These are phyloP conservation scores for Nemoura dubitans DNA, from an alignment of 2,888 invertebrate species.

Conservation along the genomic window DNA sequence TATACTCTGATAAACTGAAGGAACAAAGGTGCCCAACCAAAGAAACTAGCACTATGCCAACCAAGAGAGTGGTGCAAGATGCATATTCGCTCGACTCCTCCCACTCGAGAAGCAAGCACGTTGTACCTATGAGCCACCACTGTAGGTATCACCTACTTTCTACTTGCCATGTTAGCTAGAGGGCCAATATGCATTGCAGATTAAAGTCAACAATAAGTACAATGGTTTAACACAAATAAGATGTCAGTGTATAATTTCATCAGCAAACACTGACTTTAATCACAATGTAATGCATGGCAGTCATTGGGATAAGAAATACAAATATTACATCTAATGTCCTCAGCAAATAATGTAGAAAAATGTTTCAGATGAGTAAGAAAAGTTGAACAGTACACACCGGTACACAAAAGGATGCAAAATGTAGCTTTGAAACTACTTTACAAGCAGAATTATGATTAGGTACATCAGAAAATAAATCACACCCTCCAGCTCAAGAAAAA, in stretches of 20 bases:
- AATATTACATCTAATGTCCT: neutral
- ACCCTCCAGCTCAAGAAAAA: neutral
- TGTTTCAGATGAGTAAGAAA: neutral
- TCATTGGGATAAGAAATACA: conserved; percentile 24
- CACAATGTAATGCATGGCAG: conserved; percentile 24
- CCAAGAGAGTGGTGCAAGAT: neutral
- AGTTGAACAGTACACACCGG: neutral
- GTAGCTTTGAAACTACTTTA: neutral
- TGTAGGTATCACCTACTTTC: neutral
- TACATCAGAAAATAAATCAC: neutral
- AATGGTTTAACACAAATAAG: neutral
- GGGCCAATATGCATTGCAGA: neutral
- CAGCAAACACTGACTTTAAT: conserved; percentile 10
- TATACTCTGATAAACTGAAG: neutral
- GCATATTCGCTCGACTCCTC: neutral
- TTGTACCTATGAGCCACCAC: too few species aligned
- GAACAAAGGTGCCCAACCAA: neutral
- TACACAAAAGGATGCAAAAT: neutral
- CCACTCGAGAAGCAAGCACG: neutral
- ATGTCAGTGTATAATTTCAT: neutral
- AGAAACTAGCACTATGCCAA: neutral
- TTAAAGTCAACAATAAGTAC: neutral
- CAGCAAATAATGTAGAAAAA: neutral
- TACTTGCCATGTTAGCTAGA: neutral
- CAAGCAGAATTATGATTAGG: neutral